Conservation (phyloP, 2,113 vertebrate species). For the Phyllostomus discolor region DNA sequence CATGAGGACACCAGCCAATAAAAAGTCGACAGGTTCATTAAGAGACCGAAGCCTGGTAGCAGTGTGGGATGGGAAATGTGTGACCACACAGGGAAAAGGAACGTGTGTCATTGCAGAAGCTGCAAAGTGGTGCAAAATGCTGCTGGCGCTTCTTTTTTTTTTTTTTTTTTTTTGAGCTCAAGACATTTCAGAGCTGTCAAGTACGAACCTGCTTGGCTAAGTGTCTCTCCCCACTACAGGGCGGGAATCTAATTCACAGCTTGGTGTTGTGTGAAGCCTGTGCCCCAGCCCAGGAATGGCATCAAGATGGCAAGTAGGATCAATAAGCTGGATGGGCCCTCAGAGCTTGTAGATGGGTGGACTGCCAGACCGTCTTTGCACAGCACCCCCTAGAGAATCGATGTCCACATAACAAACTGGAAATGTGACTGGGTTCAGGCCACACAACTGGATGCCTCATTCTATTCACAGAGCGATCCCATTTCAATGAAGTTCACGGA, state of each 20-base stretch:
- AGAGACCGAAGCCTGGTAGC: neutral
- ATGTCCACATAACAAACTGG: neutral
- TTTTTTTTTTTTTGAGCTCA: neutral
- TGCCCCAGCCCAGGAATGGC: neutral
- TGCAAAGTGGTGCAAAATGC: neutral
- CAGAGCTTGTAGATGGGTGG: neutral
- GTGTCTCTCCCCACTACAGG: neutral
- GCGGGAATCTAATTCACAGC: slow-evolving; percentile 38
- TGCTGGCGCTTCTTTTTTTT: neutral
- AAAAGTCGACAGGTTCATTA: neutral
- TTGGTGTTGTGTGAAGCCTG: neutral
- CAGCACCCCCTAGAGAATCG: neutral
- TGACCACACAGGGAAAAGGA: neutral
- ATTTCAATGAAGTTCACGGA: neutral
- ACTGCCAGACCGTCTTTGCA: too few relatives aligned
- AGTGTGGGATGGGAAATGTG: neutral
- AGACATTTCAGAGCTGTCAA: neutral
- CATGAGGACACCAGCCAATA: neutral
- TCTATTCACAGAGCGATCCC: neutral
- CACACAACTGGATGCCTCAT: neutral
- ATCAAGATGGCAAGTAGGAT: neutral
- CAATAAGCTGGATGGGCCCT: neutral
- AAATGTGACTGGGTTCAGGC: neutral
- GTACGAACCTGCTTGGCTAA: neutral
- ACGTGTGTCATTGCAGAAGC: neutral